Conservation (phyloP, 2,113 vertebrate species). For the Merops nubicus region DNA sequence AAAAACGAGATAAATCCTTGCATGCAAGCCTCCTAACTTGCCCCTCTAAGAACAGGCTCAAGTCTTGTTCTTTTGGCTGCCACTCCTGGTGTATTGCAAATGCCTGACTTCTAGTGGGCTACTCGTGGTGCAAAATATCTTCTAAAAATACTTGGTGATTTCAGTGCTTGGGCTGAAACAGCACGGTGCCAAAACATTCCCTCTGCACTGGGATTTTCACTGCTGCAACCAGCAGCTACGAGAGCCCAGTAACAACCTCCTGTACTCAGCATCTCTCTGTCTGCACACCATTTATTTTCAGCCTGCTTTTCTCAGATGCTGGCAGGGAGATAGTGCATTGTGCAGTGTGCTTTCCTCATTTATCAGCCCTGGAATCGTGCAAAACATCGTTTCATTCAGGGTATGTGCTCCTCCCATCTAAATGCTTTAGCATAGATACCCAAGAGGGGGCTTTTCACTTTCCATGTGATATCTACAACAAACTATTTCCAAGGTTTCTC, state of each 20-base stretch:
- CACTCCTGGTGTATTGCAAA: background rate
- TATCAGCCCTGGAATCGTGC: background rate
- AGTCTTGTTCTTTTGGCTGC: background rate
- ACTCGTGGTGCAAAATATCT: background rate
- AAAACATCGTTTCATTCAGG: constrained; percentile 9
- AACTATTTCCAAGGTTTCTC: background rate
- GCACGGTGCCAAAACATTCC: background rate
- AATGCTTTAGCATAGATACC: background rate
- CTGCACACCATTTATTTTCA: constrained; percentile 17
- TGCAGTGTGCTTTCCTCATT: no score
- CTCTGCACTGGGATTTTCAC: background rate
- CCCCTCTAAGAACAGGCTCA: background rate
- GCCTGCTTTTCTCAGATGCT: background rate
- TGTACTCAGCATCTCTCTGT: constrained; percentile 1
- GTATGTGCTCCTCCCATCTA: background rate
- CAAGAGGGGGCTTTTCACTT: background rate
- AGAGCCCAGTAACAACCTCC: background rate
- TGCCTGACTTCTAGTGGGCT: background rate
- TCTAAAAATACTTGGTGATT: background rate
- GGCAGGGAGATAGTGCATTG: background rate
- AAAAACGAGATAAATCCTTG: background rate
- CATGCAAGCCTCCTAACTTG: background rate
- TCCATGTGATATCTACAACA: background rate
- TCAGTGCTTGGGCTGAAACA: background rate
- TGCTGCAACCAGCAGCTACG: background rate